Evolutionary conservation across 2,113 vertebrate species (phyloP).

Genomic region (Sturnira hondurensis): DNA sequence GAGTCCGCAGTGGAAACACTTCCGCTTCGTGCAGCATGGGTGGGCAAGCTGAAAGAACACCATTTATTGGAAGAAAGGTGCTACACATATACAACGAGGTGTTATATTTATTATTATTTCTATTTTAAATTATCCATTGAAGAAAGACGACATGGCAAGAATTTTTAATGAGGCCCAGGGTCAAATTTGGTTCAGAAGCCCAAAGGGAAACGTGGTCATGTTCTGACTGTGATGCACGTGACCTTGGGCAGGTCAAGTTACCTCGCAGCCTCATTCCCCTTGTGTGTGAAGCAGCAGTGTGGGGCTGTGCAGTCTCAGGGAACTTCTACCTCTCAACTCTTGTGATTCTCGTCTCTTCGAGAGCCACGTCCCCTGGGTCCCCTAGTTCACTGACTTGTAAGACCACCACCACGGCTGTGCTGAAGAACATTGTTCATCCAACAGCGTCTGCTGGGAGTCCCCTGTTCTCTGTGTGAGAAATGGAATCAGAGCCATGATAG

Average conservation of each 20-base stretch:
- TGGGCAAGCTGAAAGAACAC: conserved; percentile 65
- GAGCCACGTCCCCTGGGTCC: background rate
- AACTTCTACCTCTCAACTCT: background rate
- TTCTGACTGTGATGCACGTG: background rate
- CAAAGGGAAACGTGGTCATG: background rate
- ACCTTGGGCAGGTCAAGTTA: conserved; percentile 1
- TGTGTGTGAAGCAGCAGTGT: background rate
- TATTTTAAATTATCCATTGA: conserved; percentile 66
- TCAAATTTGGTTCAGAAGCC: conserved; percentile 48
- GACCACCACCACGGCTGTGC: background rate
- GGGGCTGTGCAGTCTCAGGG: background rate
- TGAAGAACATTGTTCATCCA: background rate
- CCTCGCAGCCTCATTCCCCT: background rate
- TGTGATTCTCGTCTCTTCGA: background rate
- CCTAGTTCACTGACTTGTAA: background rate
- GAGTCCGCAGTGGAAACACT: conserved; percentile 22
- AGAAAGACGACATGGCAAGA: conserved; percentile 51
- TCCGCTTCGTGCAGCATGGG: conserved; percentile 32
- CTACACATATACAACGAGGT: conserved; percentile 59
- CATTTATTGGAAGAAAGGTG: conserved; percentile 63
- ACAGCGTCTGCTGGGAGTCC: background rate
- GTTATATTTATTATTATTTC: conserved; percentile 72
- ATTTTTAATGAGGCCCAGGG: conserved; percentile 54
- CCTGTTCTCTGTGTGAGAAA: background rate
- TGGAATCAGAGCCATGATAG: background rate